A percentile compares a stretch with the other conserved stretches of the same genome.
Evolutionary conservation across 2,797 vertebrate species (phyloP).

Genomic region (Spheniscus humboldti): DNA sequence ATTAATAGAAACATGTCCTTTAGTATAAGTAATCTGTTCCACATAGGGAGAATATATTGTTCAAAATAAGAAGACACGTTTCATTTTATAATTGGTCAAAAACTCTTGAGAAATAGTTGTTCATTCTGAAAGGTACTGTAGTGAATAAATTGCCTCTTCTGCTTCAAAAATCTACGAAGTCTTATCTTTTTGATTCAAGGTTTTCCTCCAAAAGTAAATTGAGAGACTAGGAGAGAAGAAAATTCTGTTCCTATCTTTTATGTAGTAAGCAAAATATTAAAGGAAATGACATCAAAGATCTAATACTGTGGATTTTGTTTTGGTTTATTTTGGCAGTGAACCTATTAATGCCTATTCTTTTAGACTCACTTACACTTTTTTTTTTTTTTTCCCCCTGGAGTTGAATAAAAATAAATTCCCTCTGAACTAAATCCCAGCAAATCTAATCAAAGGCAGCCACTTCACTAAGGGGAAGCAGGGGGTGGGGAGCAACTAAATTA

Average conservation of each 20-base stretch:
- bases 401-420: conserved; percentile 49
- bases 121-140: conserved; percentile 23
- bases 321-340: conserved; percentile 32
- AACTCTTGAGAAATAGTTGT: conserved; percentile 49
- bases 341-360: background rate
- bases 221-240: background rate
- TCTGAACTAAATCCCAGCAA: conserved; percentile 49
- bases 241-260: conserved; percentile 2
- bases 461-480: conserved; percentile 15
- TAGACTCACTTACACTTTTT: background rate
- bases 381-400: background rate
- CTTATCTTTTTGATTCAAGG: conserved; percentile 46
- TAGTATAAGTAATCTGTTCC: conserved; percentile 27
- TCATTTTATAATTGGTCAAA: conserved; percentile 59
- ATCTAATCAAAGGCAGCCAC: conserved; percentile 50
- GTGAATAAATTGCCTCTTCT: conserved; percentile 49
- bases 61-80: conserved; percentile 58
- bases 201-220: conserved; percentile 25
- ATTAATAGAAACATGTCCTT: conserved; percentile 34
- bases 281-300: conserved; percentile 1
- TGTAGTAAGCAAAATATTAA: conserved; percentile 30
- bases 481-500: conserved; percentile 46
- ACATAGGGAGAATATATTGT: conserved; percentile 25
- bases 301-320: conserved; percentile 1
- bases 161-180: conserved; percentile 31